Evolutionary conservation across 2,113 vertebrate species (phyloP).

Genomic region (Plecotus auritus): DNA sequence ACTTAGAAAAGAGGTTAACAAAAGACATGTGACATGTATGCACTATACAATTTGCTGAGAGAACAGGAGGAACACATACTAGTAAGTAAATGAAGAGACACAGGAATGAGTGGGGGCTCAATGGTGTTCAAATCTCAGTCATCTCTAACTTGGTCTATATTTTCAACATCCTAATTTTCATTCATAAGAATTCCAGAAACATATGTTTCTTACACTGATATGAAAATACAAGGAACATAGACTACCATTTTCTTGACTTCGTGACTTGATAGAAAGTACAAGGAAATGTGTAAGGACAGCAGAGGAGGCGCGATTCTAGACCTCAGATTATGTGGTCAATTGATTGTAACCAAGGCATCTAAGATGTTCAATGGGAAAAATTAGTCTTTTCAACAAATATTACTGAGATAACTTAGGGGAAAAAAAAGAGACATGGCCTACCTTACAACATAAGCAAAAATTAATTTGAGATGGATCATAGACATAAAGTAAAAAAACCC

Average conservation of each 20-base stretch:
- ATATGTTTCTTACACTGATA: background rate
- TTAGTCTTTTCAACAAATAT: background rate
- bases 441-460: background rate
- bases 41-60: background rate
- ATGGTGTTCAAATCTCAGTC: fast-evolving
- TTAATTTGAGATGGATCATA: background rate
- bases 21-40: background rate
- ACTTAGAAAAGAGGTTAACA: background rate
- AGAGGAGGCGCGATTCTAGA: too few relatives aligned
- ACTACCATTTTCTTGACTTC: background rate
- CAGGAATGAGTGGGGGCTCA: background rate
- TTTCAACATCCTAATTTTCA: background rate
- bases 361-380: background rate
- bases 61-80: background rate
- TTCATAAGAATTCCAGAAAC: background rate
- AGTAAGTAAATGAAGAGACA: background rate
- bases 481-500: background rate
- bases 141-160: background rate
- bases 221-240: background rate
- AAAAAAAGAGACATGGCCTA: background rate
- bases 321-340: background rate
- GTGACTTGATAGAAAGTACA: background rate
- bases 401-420: background rate
- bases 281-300: too few relatives aligned
- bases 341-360: background rate